Evolutionary conservation across 1,140 invertebrate species (phyloP).

Genomic region (Triops cancriformis): DNA sequence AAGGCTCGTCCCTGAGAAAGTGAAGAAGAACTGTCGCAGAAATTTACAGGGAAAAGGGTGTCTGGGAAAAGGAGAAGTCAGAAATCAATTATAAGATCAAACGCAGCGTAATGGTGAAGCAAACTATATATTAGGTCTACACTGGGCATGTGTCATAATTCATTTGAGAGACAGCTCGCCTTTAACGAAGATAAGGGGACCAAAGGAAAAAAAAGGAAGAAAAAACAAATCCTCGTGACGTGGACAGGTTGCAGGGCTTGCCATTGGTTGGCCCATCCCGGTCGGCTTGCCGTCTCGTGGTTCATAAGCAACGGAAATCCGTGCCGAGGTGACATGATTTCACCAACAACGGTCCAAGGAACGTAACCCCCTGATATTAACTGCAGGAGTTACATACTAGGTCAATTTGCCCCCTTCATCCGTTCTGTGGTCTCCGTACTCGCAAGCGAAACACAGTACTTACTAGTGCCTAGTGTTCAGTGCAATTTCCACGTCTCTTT

Average conservation of each 20-base stretch:
- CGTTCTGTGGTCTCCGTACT: no score
- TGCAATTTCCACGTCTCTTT: no score
- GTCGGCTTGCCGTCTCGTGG: background rate
- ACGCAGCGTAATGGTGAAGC: background rate
- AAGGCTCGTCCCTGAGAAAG: no score
- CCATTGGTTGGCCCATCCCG: slow-evolving; percentile 7
- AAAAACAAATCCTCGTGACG: background rate
- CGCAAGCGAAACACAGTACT: no score
- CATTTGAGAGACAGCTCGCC: background rate
- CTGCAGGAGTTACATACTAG: background rate
- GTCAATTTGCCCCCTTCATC: background rate
- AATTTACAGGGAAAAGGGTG: background rate
- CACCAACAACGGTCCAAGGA: slow-evolving; percentile 7
- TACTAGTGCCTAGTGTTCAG: background rate
- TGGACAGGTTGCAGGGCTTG: slow-evolving; percentile 9
- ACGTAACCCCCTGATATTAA: background rate
- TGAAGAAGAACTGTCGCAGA: no score
- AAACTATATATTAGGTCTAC: no score
- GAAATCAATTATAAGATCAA: background rate
- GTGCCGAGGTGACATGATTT: background rate
- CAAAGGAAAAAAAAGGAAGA: background rate
- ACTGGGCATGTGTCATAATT: slow-evolving; percentile 6
- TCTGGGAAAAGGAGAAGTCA: background rate
- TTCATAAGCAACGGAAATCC: slow-evolving; percentile 13
- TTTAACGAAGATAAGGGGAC: background rate